Base-by-base conservation (phyloP, 2,113 vertebrate species). In the Clarias batrachus region DNA sequence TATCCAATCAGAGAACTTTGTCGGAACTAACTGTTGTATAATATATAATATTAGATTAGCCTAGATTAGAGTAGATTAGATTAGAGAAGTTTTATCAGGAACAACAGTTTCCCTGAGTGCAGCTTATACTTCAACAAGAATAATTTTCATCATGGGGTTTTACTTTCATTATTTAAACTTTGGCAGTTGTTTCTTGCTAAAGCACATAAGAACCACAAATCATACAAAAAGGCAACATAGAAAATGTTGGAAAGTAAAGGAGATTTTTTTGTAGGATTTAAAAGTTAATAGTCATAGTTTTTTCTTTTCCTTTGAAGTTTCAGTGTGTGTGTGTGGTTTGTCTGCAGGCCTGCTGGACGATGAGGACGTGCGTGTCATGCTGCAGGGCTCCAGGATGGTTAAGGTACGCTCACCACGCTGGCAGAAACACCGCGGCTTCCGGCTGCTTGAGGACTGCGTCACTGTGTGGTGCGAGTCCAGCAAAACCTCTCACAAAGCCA, bases 391-490 rank as follows among this genome's bases (percentile, higher is more conserved):
- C n/a, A 93, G 85, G 87, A 94, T 99, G 88, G 91, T 95, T 90
- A 98, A 99, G 91, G 94, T 99, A 63, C 97, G 97, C 87, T 96
- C 97, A 0, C 87, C 77, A 10, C 93, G 94, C 5, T 96, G 95
- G 93, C 94, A 95, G 89, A 95, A 96, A 93, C 95, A 94, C 87
- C 94, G 98, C 12, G 91, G 91, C 81, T 94, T 97, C 91, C 92
- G 92, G 65, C 95, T 99, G 86, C 95, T 97, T 91, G 97, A 98
- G 88, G 98, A 99, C 0, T 96, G 97, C 0, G 92, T 96, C 70
- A 98, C 97, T 0, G 93, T 99, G 89, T 97, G 96, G 96, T 98
- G 96, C 11, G 96, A 99, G 93, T 94, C 97, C 87, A 93, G 91
- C 77, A 96, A 96, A 90, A 93, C 94, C 86, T 93, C 94, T 62